Base-by-base conservation (phyloP, 2,888 invertebrate species). In the Drosophila longiperda region DNA sequence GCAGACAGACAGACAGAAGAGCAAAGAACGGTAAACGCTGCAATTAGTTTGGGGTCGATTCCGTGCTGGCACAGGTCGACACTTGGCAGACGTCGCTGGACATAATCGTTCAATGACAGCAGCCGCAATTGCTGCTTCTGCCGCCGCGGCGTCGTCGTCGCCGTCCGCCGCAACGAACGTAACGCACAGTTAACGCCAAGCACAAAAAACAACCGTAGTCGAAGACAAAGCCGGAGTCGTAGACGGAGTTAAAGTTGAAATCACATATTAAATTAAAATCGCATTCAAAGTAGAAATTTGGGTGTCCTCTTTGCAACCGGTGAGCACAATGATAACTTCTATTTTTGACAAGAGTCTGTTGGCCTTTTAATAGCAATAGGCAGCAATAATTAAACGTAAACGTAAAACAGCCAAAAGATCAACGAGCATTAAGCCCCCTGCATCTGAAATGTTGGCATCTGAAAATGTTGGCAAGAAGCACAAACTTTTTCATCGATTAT, bases 31-130 rank as follows among this genome's bases (percentile, higher is more conserved):
- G 7, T 33, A 49, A 38, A 23, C 45, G 23, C 45, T 33, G 49
- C 49, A 48, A 55, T 58, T 71, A 52, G 38, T 64, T 69, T 66
- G 54, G 50, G 55, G 54, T 66, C 54, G 48, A 57, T 34, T 54
- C 65, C 54, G 58, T 61, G 29, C 26, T 55, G 66, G 73, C 59
- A 49, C 49, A 50, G 60, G 38, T 64, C 49, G 42, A 66, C 49
- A 64, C 52, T 64, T 65, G 63, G 54, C 61, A 68, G 57, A 52
- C 58, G 55, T 55, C 26, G 65, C 50, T 68, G 62, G 53, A 66
- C 52, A 83, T 83, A 77, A 87, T 71, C 73, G 74, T 80, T 83
- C 89, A 89, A 83, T 83, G 83, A 83, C 87, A 78, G 87, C 78
- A 75, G 58, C 59, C 59, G 42, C 70, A 57, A 40, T 62, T 36